These are phyloP conservation scores for Clarias macrocephalus DNA, from an alignment of 2,113 vertebrate genomes.

Conservation along the genomic window DNA sequence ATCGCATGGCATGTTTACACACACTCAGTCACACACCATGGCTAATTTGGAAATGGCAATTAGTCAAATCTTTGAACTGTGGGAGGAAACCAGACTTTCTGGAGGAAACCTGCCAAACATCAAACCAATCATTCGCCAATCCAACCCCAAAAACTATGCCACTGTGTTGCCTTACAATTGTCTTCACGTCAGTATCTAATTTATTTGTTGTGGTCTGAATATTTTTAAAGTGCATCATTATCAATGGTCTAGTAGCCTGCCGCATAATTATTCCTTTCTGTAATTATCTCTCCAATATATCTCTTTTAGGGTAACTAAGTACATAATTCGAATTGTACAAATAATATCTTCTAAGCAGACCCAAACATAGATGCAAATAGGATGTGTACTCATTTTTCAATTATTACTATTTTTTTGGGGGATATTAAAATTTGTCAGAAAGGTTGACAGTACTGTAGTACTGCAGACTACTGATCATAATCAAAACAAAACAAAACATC, in stretches of 20 bases:
- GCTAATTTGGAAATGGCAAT: too few species aligned
- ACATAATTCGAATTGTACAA: neutral
- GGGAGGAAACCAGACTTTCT: too few species aligned
- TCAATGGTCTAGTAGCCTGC: neutral
- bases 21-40: too few species aligned
- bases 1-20: too few species aligned
- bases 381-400: neutral
- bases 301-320: neutral
- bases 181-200: neutral
- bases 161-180: neutral
- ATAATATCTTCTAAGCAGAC: neutral
- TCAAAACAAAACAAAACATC: neutral
- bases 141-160: too few species aligned
- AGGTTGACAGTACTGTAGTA: neutral
- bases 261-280: neutral
- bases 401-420: neutral
- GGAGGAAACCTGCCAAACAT: too few species aligned
- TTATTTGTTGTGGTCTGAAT: neutral
- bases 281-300: neutral
- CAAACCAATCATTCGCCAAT: too few species aligned
- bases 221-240: neutral
- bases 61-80: too few species aligned
- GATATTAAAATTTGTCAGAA: neutral
- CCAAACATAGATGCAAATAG: neutral
- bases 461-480: neutral